A percentile compares a stretch with the other conserved stretches of the same genome.
Conservation (phyloP, 2,113 vertebrate species). For the Coregonus clupeaformis region DNA sequence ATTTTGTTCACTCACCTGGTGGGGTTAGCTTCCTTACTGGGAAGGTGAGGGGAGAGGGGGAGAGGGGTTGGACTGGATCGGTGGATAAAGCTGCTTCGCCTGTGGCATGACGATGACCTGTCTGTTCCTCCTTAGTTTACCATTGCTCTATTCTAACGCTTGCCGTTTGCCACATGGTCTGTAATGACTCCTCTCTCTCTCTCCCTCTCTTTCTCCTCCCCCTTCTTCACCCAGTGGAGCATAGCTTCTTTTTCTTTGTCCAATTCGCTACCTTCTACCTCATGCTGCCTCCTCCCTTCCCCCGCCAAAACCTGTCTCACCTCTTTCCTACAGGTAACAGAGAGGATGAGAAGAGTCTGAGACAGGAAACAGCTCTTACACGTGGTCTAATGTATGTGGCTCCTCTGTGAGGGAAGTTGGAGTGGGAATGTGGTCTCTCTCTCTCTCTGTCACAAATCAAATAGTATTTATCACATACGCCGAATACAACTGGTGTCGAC, state of each 20-base stretch:
- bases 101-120: neutral
- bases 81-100: neutral
- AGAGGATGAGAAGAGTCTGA: neutral
- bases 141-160: neutral
- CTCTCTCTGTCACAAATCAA: no score
- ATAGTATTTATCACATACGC: no score
- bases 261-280: neutral
- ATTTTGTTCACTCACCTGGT: neutral
- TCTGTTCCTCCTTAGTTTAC: neutral
- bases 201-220: neutral
- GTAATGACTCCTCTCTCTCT: neutral
- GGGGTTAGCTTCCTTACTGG: neutral
- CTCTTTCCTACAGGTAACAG: neutral
- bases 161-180: slow-evolving; percentile 4
- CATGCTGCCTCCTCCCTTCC: neutral
- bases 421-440: no score
- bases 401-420: no score
- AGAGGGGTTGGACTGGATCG: neutral
- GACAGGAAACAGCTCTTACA: neutral
- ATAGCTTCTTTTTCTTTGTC: neutral
- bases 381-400: neutral
- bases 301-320: neutral
- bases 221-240: neutral
- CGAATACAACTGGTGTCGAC: no score
- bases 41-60: neutral